Evolutionary conservation across 2,888 invertebrate genomes (phyloP), one percentile per base, ranked within the genome.

Genomic region (Notodonta ziczac): DNA sequence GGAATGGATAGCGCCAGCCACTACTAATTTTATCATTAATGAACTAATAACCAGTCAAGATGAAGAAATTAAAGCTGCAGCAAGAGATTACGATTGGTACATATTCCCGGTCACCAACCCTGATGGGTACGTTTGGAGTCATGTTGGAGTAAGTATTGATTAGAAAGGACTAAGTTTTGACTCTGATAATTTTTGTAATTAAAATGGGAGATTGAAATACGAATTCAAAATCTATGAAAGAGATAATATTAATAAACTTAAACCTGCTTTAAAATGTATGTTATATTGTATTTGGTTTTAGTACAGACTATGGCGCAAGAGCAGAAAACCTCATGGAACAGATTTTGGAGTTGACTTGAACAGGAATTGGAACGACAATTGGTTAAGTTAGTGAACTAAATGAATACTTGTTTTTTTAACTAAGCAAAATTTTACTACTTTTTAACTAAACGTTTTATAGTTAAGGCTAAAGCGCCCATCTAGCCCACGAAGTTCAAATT

Each of bases 51-150:
- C 94, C 14, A 95, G 95, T 68, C 74, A 85, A 2, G 84, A 95
- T 65, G 70, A 82, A 0, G 90, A 92, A 6, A 83, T 94, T 0
- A 85, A 84, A 62, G 78, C 87, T 0, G 89, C 94, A 52, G 95
- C 94, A 0, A 86, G 89, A n/a, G 91, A 90, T 62, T 94, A 91
- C 74, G 96, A 97, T 76, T 97, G 96, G 96, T 96, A 97, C 78
- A 93, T 97, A 51, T 94, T 97, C 65, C 97, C 97, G 0, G 94
- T 96, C 1, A 93, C 95, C 10, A 97, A 97, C 82, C 97, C 97
- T 42, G 97, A 97, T 86, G 97, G 97, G 0, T 97, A 95, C 78
- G 94, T 94, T 52, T 96, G 95, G 89, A 95, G 96, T 0, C 96
- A 96, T 81, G 94, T 93, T 12, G 84, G 82, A n/a, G 95, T 94